A percentile compares a stretch with the other conserved stretches of the same genome.
phyloP scores from a whole-genome alignment of 1,140 invertebrate species.

The Sminthurinus signatus region DNA sequence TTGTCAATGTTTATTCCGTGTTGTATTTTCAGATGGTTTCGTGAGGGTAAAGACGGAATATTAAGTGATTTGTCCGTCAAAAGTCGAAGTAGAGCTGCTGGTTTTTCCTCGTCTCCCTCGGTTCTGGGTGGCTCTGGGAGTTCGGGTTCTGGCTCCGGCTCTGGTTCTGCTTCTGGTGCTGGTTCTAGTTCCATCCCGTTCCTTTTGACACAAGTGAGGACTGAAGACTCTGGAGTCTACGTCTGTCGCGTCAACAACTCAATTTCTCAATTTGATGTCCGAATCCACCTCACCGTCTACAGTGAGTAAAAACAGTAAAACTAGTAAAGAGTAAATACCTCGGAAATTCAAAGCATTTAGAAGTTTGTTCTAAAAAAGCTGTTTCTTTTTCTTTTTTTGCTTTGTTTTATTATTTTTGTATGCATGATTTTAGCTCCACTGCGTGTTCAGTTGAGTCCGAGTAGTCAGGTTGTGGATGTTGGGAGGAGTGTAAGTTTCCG shows the following conservation, averaged over 20 bases:
- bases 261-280: conserved; percentile 72
- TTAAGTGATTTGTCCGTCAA: conserved; percentile 27
- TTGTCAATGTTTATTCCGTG: conserved; percentile 3
- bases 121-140: neutral
- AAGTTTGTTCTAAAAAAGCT: no score
- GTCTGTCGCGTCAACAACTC: conserved; percentile 82
- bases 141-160: neutral
- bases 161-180: conserved; percentile 17
- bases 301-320: conserved; percentile 46
- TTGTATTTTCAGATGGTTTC: conserved; percentile 31
- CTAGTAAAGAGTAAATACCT: no score
- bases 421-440: conserved; percentile 49
- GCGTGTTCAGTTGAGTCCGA: conserved; percentile 63
- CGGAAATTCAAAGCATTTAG: no score
- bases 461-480: conserved; percentile 68
- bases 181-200: conserved; percentile 29
- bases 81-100: conserved; percentile 5
- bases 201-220: conserved; percentile 51
- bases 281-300: conserved; percentile 66
- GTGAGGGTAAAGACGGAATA: conserved; percentile 34
- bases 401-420: neutral
- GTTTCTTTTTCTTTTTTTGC: no score
- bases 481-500: conserved; percentile 74
- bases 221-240: conserved; percentile 74
- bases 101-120: conserved; percentile 15